Evolutionary conservation across 2,797 vertebrate species (phyloP), one percentile per base, ranked within the genome.

Genomic region (Heterohyrax brucei): DNA sequence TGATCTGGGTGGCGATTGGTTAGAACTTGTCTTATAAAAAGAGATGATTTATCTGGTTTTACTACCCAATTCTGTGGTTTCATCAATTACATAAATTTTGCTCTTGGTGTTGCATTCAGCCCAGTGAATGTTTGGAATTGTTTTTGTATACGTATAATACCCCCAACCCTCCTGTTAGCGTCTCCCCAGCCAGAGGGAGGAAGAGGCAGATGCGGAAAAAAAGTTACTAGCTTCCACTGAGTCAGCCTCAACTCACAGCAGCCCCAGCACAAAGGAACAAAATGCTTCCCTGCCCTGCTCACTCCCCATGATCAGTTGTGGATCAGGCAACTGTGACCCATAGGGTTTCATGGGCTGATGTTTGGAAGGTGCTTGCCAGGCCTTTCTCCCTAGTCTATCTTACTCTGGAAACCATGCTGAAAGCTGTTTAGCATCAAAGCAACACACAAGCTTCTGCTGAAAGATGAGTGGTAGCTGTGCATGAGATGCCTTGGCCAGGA

Each of bases 141-240:
- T 76, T 80, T 53, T 10, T 30, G 61, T 46, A 26, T 94, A 1
- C 0, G 53, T 3, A 1, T 0, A 39, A 66, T 30, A 28, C 5
- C 89, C 33, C n/a, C 24, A 78, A 50, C 30, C 87, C 21, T 76
- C 46, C 10, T 56, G 73, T 30, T 14, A 1, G n/a, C 19, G 30
- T 46, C 48, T 30, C 56, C 1, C 9, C 4, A 77, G 86, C 75
- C 48, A n/a, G 76, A 61, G 96, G 83, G 96, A 95, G 87, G 92
- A 95, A 94, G 79, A 95, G 93, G 97, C 72, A 93, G 93, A 14
- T 92, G 97, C 90, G 95, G 98, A 97, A 94, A 97, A 93, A 97
- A 98, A 46, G 91, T 90, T 94, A 98, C 9, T 39, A 39, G 33
- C 7, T 39, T 16, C 10, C 68, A 21, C 10, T 21, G 70, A 73